These are phyloP conservation scores for Amia ocellicauda DNA, from an alignment of 2,113 vertebrate species.

Conservation along the genomic window DNA sequence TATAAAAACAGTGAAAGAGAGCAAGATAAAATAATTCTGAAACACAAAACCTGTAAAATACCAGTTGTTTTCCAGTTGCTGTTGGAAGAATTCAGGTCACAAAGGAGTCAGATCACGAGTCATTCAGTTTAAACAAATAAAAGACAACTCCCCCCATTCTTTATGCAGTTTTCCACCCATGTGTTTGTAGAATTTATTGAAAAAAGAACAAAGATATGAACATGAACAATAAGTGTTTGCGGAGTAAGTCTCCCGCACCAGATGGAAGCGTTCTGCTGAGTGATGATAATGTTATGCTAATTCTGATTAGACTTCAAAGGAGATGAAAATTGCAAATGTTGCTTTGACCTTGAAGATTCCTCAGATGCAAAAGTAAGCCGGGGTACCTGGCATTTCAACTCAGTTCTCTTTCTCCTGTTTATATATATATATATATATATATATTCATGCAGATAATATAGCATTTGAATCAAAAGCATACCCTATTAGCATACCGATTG, in stretches of 20 bases:
- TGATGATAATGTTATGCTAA: constrained; percentile 31
- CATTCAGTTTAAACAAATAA: not conserved
- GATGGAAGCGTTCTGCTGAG: constrained; percentile 34
- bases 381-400: not conserved
- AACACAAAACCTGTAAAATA: no score
- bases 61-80: no score
- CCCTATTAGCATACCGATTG: no score
- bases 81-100: no score
- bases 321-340: constrained; percentile 30
- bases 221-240: constrained; percentile 31
- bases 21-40: no score
- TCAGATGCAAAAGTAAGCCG: not conserved
- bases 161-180: no score
- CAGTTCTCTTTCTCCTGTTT: not conserved
- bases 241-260: constrained; percentile 37
- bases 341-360: constrained; percentile 32
- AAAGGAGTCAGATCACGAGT: no score
- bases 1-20: not conserved
- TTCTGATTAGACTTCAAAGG: constrained; percentile 25
- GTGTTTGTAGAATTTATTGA: not conserved
- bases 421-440: no score
- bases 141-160: not conserved
- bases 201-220: constrained; percentile 13
- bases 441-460: no score
- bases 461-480: no score